Evolutionary conservation across 2,797 vertebrate species (phyloP).

Genomic region (Danio choprae): DNA sequence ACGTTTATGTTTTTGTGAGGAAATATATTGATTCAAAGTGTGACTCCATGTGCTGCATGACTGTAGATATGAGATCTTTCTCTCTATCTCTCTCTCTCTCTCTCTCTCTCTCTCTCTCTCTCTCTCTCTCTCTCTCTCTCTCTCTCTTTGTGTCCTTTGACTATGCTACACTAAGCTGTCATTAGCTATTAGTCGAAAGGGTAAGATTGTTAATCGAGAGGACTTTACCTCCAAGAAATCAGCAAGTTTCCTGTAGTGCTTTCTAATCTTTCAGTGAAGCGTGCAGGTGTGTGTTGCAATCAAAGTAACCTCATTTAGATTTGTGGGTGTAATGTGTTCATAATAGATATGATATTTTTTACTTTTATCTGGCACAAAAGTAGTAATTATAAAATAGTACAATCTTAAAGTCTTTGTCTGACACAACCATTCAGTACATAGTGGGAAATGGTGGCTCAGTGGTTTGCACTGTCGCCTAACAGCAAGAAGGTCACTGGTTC

Average conservation of each 20-base stretch:
- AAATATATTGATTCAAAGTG: not conserved
- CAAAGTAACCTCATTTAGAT: not conserved
- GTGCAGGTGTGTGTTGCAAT: conserved; percentile 41
- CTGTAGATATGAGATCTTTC: not conserved
- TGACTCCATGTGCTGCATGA: not conserved
- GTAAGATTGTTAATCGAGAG: conserved; percentile 72
- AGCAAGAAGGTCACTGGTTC: no score
- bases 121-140: not conserved
- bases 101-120: not conserved
- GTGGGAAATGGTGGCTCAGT: no score
- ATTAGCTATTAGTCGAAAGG: conserved; percentile 56
- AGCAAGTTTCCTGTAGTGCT: conserved; percentile 48
- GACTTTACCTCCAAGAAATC: conserved; percentile 75
- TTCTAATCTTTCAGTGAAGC: conserved; percentile 66
- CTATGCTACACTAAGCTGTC: conserved; percentile 63
- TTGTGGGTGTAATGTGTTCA: not conserved
- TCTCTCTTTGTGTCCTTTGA: not conserved
- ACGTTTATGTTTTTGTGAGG: not conserved
- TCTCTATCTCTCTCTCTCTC: not conserved
- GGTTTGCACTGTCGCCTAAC: no score
- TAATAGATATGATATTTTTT: not conserved
- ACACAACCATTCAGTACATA: no score
- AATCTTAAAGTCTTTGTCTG: no score
- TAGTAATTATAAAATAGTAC: no score
- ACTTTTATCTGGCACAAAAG: not conserved